Conservation (phyloP, 1,140 invertebrate species). For the Neodiprion virginianus region DNA sequence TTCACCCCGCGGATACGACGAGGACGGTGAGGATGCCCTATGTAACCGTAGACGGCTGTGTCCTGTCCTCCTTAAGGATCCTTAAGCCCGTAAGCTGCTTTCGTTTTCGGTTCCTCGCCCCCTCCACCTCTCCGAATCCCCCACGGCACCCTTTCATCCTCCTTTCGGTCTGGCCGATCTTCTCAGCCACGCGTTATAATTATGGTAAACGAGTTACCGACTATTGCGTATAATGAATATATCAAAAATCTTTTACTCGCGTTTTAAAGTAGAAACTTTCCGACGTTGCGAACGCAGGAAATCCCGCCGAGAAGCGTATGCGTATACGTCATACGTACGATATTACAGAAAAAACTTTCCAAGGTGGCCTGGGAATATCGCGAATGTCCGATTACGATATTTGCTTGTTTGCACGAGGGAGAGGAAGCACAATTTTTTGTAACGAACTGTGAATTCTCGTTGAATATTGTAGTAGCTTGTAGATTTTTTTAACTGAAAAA, state of each 20-base stretch:
- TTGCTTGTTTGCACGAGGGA: neutral
- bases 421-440: neutral
- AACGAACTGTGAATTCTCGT: neutral
- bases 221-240: no score
- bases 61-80: slow-evolving; percentile 1
- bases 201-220: neutral
- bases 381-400: neutral
- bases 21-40: slow-evolving; percentile 4
- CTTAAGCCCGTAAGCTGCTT: slow-evolving; percentile 15
- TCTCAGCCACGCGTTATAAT: neutral
- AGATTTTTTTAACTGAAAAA: neutral
- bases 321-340: no score
- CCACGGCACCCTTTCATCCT: neutral
- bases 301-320: no score
- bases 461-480: no score
- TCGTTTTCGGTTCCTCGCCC: neutral
- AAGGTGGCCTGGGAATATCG: neutral
- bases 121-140: neutral
- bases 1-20: neutral
- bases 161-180: neutral
- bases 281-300: no score
- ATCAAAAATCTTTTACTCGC: no score
- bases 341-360: no score
- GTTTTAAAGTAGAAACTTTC: no score
- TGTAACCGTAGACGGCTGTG: slow-evolving; percentile 13